Conservation (phyloP, 2,113 vertebrate genomes). For the Eulemur rufifrons region DNA sequence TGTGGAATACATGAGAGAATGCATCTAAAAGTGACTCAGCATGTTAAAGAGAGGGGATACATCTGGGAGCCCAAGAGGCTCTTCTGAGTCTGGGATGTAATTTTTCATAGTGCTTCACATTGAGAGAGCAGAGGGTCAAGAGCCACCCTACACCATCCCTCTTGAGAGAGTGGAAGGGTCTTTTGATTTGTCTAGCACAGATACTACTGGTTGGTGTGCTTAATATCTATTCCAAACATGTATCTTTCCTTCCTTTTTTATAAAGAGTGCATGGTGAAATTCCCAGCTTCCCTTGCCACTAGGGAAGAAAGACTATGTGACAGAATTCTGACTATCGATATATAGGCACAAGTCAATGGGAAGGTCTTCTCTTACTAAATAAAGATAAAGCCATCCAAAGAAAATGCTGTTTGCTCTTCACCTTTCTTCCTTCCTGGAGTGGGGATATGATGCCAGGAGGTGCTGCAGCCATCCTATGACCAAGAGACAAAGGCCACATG, state of each 20-base stretch:
- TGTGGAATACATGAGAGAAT: neutral
- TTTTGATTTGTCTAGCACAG: conserved; percentile 12
- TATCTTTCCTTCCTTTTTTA: neutral
- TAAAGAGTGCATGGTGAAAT: neutral
- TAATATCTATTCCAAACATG: neutral
- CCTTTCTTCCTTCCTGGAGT: neutral
- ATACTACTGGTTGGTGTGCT: neutral
- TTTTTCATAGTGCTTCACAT: conserved; percentile 19
- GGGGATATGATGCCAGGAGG: neutral
- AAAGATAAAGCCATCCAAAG: conserved; percentile 3
- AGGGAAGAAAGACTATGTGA: neutral
- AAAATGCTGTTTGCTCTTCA: neutral
- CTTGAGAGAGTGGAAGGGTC: neutral
- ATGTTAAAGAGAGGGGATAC: neutral
- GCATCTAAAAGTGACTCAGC: neutral
- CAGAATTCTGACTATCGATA: neutral
- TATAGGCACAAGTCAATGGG: neutral
- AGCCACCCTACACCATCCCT: neutral
- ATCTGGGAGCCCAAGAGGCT: neutral
- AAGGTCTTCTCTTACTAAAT: conserved; percentile 22
- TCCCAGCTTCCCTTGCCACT: neutral
- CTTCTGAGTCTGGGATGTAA: neutral
- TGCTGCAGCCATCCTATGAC: neutral
- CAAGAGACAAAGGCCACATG: neutral
- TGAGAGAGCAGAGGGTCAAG: neutral